Percentiles rank a stretch among this genome's conserved stretches.
Evolutionary conservation across 1,140 invertebrate genomes (phyloP).

Genomic region (Diuraphis noxia): DNA sequence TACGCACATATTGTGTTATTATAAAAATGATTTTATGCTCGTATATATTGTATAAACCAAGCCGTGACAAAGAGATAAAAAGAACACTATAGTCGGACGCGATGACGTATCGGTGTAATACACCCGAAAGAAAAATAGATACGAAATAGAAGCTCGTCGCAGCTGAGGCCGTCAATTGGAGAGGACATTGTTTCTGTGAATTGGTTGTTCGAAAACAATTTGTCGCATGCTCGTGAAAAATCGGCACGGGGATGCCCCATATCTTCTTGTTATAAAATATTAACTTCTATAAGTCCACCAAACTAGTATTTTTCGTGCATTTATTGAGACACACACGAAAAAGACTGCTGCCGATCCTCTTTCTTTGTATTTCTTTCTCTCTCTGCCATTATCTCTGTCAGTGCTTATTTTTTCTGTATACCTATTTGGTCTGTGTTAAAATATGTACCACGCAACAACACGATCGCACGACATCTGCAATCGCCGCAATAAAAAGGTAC

Average conservation of each 20-base stretch:
- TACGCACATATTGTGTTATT: not conserved
- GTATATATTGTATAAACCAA: not conserved
- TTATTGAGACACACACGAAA: not conserved
- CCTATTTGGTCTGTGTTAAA: too few species aligned
- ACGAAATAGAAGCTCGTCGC: not conserved
- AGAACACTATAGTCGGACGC: not conserved
- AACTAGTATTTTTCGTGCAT: not conserved
- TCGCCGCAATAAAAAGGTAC: not conserved
- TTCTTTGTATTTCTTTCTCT: not conserved
- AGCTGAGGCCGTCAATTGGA: not conserved
- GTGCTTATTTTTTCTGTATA: not conserved
- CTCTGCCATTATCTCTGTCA: not conserved
- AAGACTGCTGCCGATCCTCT: not conserved
- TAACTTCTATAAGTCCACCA: not conserved
- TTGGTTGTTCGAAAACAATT: not conserved
- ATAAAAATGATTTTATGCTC: not conserved
- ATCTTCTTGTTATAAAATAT: not conserved
- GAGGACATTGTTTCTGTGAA: not conserved
- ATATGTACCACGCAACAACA: not conserved
- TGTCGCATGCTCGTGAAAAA: not conserved
- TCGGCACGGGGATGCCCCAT: not conserved
- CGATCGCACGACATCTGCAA: not conserved
- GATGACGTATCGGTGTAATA: not conserved
- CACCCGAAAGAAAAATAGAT: not conserved
- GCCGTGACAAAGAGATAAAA: not conserved